Conservation (phyloP, 2,113 vertebrate genomes). For the Cebidichthys violaceus region DNA sequence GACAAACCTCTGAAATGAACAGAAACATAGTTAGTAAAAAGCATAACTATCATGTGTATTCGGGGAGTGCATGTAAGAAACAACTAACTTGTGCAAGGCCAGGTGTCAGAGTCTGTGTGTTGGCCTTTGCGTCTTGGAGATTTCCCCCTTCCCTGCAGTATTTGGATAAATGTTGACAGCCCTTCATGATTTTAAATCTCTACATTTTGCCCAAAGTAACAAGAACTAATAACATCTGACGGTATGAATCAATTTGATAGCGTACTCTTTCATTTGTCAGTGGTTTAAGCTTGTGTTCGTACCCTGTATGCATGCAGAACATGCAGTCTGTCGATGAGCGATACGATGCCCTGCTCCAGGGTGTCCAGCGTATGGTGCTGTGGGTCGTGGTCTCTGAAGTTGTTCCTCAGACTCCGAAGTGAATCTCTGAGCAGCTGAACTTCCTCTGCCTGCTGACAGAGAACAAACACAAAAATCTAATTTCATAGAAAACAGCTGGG, state of each 20-base stretch:
- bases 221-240: not conserved
- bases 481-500: not conserved
- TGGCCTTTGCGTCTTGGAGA: slow-evolving; percentile 85
- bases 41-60: not conserved
- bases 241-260: not conserved
- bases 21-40: slow-evolving; percentile 20
- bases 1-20: slow-evolving; percentile 85
- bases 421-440: slow-evolving; percentile 94
- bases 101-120: slow-evolving; percentile 86
- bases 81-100: slow-evolving; percentile 90
- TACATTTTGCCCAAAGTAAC: not conserved
- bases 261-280: not conserved
- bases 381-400: slow-evolving; percentile 93
- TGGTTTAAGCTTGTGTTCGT: slow-evolving; percentile 34
- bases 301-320: slow-evolving; percentile 86
- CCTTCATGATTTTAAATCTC: not conserved
- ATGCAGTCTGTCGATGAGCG: slow-evolving; percentile 92
- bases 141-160: slow-evolving; percentile 86
- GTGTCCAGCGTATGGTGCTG: slow-evolving; percentile 99
- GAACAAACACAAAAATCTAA: slow-evolving; percentile 1
- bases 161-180: not conserved
- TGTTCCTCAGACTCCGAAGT: slow-evolving; percentile 93
- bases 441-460: slow-evolving; percentile 86
- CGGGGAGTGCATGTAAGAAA: not conserved
- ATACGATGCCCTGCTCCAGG: slow-evolving; percentile 95